phyloP scores from a whole-genome alignment of 2,888 invertebrate genomes.

The Chromoteleia sp. region DNA sequence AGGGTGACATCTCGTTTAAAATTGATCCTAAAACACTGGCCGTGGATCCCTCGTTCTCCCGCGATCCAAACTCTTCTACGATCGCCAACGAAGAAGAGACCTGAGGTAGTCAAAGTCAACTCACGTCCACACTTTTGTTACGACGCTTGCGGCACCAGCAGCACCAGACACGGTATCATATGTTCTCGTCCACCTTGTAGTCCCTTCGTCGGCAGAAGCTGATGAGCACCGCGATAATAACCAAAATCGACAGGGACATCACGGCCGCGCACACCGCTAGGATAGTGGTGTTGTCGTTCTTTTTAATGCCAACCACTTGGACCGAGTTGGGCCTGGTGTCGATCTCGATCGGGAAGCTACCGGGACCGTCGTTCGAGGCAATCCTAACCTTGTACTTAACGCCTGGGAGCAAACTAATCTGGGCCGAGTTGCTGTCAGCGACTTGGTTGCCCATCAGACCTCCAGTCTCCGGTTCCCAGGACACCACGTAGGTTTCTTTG shows the following conservation, averaged over 20 bases:
- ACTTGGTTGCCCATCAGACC: slow-evolving; percentile 83
- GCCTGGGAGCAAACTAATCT: slow-evolving; percentile 82
- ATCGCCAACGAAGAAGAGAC: slow-evolving; percentile 55
- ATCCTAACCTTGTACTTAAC: slow-evolving; percentile 82
- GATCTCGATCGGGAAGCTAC: slow-evolving; percentile 82
- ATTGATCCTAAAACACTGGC: slow-evolving; percentile 63
- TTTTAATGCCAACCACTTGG: slow-evolving; percentile 76
- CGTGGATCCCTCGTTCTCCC: slow-evolving; percentile 46
- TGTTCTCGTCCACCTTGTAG: slow-evolving; percentile 74
- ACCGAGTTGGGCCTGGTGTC: slow-evolving; percentile 79
- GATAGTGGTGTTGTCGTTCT: slow-evolving; percentile 73
- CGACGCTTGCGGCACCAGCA: slow-evolving; percentile 25
- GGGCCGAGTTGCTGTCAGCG: slow-evolving; percentile 80
- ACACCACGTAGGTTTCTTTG: slow-evolving; percentile 80
- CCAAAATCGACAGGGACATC: slow-evolving; percentile 71
- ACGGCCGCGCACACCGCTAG: slow-evolving; percentile 76
- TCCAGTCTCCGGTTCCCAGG: slow-evolving; percentile 83
- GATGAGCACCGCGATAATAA: slow-evolving; percentile 69
- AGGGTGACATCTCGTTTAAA: slow-evolving; percentile 26
- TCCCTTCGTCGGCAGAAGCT: slow-evolving; percentile 72
- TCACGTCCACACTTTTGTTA: slow-evolving; percentile 29
- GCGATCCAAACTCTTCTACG: slow-evolving; percentile 45
- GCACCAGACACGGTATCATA: slow-evolving; percentile 69
- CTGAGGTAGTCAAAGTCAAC: slow-evolving; percentile 66
- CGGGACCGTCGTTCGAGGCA: slow-evolving; percentile 82